Percentiles rank a stretch among this genome's conserved stretches.
Evolutionary conservation across 2,113 vertebrate species (phyloP).

Genomic region (Hyaena hyaena): DNA sequence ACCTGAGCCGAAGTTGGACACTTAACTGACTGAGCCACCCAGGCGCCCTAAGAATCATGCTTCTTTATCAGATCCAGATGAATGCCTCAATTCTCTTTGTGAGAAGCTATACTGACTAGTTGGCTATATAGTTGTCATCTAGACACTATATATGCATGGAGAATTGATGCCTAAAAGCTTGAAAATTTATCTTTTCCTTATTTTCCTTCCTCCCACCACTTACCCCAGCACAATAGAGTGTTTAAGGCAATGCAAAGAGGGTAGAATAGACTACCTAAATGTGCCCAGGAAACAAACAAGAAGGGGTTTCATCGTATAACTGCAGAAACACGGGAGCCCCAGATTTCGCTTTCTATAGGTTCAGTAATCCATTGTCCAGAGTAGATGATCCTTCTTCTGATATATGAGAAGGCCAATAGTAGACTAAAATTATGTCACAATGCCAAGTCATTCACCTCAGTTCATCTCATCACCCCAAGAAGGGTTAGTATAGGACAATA

Average conservation of each 20-base stretch:
- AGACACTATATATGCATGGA: not conserved
- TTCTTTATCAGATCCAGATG: not conserved
- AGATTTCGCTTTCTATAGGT: not conserved
- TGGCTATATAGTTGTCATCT: not conserved
- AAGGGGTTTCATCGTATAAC: slow-evolving; percentile 10
- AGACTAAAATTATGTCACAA: not conserved
- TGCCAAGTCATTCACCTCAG: not conserved
- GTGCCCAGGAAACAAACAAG: slow-evolving; percentile 65
- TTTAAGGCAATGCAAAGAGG: slow-evolving; percentile 58
- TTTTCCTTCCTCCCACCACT: slow-evolving; percentile 56
- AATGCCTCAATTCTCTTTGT: not conserved
- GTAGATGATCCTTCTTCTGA: not conserved
- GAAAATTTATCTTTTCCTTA: slow-evolving; percentile 47
- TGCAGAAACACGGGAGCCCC: not conserved
- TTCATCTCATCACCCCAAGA: not conserved
- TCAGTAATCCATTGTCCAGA: not conserved
- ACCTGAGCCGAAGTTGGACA: no score
- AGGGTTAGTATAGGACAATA: not conserved
- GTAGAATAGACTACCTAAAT: slow-evolving; percentile 67
- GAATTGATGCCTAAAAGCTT: slow-evolving; percentile 37
- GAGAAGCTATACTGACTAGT: not conserved
- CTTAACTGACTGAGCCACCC: no score
- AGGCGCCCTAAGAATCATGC: not conserved
- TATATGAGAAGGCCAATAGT: not conserved
- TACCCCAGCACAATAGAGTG: slow-evolving; percentile 25